Conservation (phyloP, 2,797 vertebrate genomes). For the Ctenopoma kingsleyae region DNA sequence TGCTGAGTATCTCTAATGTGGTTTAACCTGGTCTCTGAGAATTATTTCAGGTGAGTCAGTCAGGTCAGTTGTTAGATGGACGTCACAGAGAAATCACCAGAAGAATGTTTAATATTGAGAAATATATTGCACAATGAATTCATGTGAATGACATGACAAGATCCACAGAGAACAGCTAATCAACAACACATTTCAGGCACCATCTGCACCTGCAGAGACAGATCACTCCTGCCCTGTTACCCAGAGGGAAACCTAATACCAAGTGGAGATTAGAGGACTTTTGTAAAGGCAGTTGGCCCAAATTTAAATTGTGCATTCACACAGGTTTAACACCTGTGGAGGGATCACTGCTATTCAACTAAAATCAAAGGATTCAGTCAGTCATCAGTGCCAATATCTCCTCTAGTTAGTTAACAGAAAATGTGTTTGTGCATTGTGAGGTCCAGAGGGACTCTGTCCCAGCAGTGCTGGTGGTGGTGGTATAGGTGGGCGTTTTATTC, state of each 20-base stretch:
- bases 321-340: conserved; percentile 81
- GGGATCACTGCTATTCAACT: conserved; percentile 59
- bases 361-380: conserved; percentile 47
- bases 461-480: conserved; percentile 55
- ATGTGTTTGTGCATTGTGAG: conserved; percentile 59
- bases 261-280: conserved; percentile 65
- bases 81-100: conserved; percentile 35
- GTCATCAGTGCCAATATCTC: conserved; percentile 62
- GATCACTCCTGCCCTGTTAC: conserved; percentile 66
- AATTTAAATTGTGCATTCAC: conserved; percentile 65
- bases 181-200: conserved; percentile 48
- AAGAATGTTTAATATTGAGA: conserved; percentile 36
- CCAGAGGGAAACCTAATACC: conserved; percentile 68
- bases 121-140: conserved; percentile 33
- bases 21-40: conserved; percentile 37
- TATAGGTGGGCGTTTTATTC: conserved; percentile 54
- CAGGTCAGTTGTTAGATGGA: conserved; percentile 22
- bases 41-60: conserved; percentile 37
- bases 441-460: conserved; percentile 73
- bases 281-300: conserved; percentile 47
- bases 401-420: conserved; percentile 57
- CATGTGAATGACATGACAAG: conserved; percentile 41
- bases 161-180: conserved; percentile 38
- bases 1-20: conserved; percentile 1
- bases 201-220: conserved; percentile 71